These are phyloP conservation scores for Plagodis dolabraria DNA, from an alignment of 2,888 invertebrate species.

Conservation along the genomic window DNA sequence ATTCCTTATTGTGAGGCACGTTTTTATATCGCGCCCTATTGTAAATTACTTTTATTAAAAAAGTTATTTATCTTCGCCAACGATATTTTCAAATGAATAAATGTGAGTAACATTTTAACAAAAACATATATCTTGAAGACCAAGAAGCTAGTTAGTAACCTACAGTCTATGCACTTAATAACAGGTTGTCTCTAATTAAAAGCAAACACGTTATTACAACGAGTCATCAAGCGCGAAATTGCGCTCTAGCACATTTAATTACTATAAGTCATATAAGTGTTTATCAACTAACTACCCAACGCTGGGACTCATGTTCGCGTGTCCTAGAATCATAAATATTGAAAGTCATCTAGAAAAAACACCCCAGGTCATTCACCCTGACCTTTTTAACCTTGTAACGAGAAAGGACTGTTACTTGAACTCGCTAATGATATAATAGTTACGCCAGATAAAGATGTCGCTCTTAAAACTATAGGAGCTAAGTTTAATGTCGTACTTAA, in stretches of 20 bases:
- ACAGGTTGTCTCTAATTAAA: constrained; percentile 30
- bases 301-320: constrained; percentile 53
- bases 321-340: constrained; percentile 52
- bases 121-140: neutral
- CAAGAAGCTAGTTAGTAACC: constrained; percentile 2
- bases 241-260: constrained; percentile 19
- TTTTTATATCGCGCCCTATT: too few species aligned
- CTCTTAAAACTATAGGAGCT: constrained; percentile 28
- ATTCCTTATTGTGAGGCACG: too few species aligned
- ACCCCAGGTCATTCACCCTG: constrained; percentile 66
- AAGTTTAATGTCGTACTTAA: constrained; percentile 23
- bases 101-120: neutral
- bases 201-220: constrained; percentile 29
- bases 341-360: constrained; percentile 53
- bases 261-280: constrained; percentile 6
- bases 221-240: constrained; percentile 39
- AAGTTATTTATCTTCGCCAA: neutral
- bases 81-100: neutral
- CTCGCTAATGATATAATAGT: constrained; percentile 62
- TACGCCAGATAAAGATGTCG: constrained; percentile 13
- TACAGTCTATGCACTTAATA: constrained; percentile 16
- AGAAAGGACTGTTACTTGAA: constrained; percentile 65
- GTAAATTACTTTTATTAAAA: too few species aligned
- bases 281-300: constrained; percentile 9
- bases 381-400: constrained; percentile 72